These are phyloP conservation scores for Sus cebifrons DNA, from an alignment of 2,797 vertebrate genomes.

Conservation along the genomic window DNA sequence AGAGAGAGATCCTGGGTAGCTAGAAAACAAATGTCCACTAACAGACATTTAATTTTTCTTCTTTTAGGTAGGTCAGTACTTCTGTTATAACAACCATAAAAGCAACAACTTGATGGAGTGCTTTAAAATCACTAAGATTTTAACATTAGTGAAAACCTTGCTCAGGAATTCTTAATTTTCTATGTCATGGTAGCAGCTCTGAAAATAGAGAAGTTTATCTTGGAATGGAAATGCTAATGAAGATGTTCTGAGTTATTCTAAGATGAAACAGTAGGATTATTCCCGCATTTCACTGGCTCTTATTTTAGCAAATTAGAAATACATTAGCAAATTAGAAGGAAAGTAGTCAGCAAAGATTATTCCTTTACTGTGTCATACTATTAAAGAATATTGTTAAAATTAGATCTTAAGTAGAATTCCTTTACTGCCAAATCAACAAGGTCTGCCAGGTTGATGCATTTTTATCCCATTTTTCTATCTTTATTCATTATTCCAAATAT, in stretches of 20 bases:
- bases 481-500: conserved; percentile 39
- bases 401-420: conserved; percentile 31
- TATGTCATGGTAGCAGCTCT: neutral
- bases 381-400: conserved; percentile 35
- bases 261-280: conserved; percentile 53
- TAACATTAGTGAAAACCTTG: neutral
- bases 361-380: neutral
- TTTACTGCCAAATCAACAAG: conserved; percentile 53
- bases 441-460: conserved; percentile 30
- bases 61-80: neutral
- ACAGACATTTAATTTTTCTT: neutral
- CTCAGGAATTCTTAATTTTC: neutral
- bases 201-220: neutral
- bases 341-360: conserved; percentile 21
- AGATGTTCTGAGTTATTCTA: conserved; percentile 26
- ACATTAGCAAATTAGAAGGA: conserved; percentile 42
- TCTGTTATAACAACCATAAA: conserved; percentile 24
- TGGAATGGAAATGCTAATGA: neutral
- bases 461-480: conserved; percentile 32
- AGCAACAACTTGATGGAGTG: neutral
- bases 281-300: conserved; percentile 5
- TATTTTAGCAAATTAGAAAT: conserved; percentile 61
- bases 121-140: neutral
- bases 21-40: neutral
- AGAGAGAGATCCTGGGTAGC: neutral